Evolutionary conservation across 1,140 invertebrate species (phyloP), one percentile per base, ranked within the genome.

Genomic region (Zaprionus africanus): DNA sequence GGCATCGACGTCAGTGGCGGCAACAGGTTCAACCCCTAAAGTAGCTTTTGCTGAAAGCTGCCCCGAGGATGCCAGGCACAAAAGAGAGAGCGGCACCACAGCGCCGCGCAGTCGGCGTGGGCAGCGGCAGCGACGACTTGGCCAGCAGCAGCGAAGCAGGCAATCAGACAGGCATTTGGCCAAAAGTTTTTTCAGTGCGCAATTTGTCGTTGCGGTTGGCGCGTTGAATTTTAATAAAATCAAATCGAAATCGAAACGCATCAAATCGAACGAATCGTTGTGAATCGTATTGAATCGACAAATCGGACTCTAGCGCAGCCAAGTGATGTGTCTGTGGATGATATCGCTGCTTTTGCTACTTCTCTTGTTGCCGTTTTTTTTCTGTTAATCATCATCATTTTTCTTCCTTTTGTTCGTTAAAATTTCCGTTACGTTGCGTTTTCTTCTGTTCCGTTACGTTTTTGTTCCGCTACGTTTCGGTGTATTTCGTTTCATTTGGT

Each of bases 121-220:
- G 26, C 60, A 65, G 57, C 56, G 54, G 28, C 58, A 63, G 56
- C 54, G 64, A 53, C 78, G 62, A 51, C 66, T 56, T 43, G 62
- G 69, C 54, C 43, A 41, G 43, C 31, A 34, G 9, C 31, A 34
- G 31, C 31, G 9, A 34, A 38, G 46, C 43, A 17, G 59, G 59
- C 61, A 61, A 56, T 36, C 76, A 28, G 49, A 22, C 57, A 61
- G 41, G 41, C 54, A 70, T 81, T 77, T 85, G 78, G 82, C 79
- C 82, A 67, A 76, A 75, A 58, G 51, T 71, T 80, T 79, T 87
- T 79, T 87, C 75, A 87, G 83, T 87, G 84, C 83, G 85, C 81
- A 75, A 79, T 79, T 88, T 84, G 83, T 84, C 85, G 83, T 68
- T 88, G 84, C 78, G 70, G 60, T 84, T 78, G 84, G 81, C 84